Conservation (phyloP, 2,888 invertebrate genomes). For the Pediacus dermestoides region DNA sequence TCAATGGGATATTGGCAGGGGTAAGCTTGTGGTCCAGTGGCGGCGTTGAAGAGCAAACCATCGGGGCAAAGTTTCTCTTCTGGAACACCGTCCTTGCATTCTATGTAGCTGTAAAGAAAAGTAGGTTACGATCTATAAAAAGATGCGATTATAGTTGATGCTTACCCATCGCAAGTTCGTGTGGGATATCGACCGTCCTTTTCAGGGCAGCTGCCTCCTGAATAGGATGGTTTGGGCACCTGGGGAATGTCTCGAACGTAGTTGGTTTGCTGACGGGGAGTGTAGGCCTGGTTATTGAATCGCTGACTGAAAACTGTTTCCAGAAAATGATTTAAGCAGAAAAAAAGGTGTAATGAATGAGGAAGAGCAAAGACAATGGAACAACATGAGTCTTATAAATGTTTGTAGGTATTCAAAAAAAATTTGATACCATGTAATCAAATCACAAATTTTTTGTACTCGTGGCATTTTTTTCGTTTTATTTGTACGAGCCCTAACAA, state of each 20-base stretch:
- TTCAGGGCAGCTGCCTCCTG: conserved; percentile 28
- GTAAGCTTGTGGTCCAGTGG: conserved; percentile 62
- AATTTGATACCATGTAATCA: too few relatives aligned
- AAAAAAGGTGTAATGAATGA: too few relatives aligned
- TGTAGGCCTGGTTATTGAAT: conserved; percentile 11
- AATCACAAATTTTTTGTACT: conserved; percentile 2
- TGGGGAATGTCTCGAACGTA: conserved; percentile 23
- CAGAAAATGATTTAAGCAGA: too few relatives aligned
- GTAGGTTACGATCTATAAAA: conserved; percentile 1
- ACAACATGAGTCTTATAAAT: too few relatives aligned
- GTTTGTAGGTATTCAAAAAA: too few relatives aligned
- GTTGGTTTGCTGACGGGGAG: conserved; percentile 17
- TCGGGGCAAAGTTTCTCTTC: conserved; percentile 79
- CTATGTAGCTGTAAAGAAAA: conserved; percentile 44
- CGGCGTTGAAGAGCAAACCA: conserved; percentile 74
- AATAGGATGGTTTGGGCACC: conserved; percentile 17
- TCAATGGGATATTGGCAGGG: conserved; percentile 85
- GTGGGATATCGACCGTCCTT: conserved; percentile 33
- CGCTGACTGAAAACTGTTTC: conserved; percentile 6
- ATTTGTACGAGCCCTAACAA: conserved; percentile 7
- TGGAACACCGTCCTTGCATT: conserved; percentile 65
- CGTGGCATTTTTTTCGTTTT: background rate
- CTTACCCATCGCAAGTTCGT: conserved; percentile 37
- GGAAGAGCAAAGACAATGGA: too few relatives aligned
- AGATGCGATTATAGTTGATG: background rate